phyloP scores from a whole-genome alignment of 2,888 invertebrate genomes.

The Aphidius colemani region DNA sequence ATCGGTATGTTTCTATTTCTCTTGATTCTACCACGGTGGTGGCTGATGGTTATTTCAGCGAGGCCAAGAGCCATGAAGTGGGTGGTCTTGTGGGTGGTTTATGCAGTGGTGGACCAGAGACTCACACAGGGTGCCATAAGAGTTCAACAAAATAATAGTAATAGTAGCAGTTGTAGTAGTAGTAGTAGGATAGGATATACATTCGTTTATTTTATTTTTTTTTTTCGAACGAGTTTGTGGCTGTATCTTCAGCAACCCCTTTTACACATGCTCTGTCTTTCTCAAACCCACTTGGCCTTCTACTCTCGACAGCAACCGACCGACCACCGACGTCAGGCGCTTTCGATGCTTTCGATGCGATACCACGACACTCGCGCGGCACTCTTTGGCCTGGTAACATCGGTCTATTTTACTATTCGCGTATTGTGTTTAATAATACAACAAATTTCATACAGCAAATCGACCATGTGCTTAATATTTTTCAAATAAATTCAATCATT shows the following conservation, averaged over 20 bases:
- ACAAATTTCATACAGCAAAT: no score
- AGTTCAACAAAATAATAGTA: neutral
- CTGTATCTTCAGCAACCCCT: constrained; percentile 23
- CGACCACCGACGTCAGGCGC: constrained; percentile 33
- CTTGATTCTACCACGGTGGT: neutral
- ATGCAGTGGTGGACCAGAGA: neutral
- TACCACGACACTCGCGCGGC: constrained; percentile 54
- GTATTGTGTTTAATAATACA: neutral
- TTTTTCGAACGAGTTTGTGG: constrained; percentile 23
- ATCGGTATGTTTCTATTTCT: no score
- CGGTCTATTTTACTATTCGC: constrained; percentile 33
- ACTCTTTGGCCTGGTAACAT: constrained; percentile 54
- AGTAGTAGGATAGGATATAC: no score
- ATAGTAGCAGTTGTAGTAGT: no score
- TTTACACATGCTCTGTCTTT: constrained; percentile 21
- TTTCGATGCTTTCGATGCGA: constrained; percentile 28
- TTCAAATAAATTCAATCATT: neutral
- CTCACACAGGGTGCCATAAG: constrained; percentile 1
- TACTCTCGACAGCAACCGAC: constrained; percentile 26
- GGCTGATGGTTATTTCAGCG: neutral
- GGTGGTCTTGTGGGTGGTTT: constrained; percentile 3
- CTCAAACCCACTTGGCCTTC: constrained; percentile 21
- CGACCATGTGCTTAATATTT: neutral
- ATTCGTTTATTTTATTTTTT: neutral
- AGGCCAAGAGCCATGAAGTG: constrained; percentile 13